Percentiles rank a stretch among this genome's conserved stretches.
phyloP scores from a whole-genome alignment of 2,888 invertebrate genomes.

The Nasonia oneida region DNA sequence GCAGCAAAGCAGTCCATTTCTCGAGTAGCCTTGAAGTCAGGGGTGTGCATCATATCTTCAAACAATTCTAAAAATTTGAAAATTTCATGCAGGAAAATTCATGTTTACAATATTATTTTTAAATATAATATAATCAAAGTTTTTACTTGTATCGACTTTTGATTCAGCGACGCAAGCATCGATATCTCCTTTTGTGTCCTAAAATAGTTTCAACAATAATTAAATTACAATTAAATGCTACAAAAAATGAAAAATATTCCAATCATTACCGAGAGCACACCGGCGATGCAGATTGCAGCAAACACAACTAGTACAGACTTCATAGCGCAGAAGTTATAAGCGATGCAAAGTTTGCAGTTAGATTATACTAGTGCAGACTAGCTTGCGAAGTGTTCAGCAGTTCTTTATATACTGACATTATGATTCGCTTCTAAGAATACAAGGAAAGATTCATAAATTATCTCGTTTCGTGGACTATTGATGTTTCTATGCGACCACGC shows the following conservation, averaged over 20 bases:
- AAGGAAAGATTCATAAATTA: constrained; percentile 17
- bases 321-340: constrained; percentile 20
- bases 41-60: not conserved
- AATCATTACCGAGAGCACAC: not conserved
- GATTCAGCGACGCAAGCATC: not conserved
- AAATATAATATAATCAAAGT: not conserved
- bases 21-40: not conserved
- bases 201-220: too few species aligned
- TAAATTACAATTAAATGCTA: too few species aligned
- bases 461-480: constrained; percentile 16
- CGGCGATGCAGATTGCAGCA: not conserved
- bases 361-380: not conserved
- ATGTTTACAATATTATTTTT: not conserved
- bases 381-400: not conserved
- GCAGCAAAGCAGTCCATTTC: constrained; percentile 3
- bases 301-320: not conserved
- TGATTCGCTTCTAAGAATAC: constrained; percentile 23
- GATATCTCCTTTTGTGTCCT: not conserved
- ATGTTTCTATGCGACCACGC: not conserved
- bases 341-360: not conserved
- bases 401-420: constrained; percentile 45
- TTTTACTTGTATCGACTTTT: not conserved
- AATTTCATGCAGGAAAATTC: too few species aligned
- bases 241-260: not conserved
- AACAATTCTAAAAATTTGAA: not conserved